A percentile compares a stretch with the other conserved stretches of the same genome.
phyloP scores from a whole-genome alignment of 2,888 invertebrate species.

The Diaphora mendica region DNA sequence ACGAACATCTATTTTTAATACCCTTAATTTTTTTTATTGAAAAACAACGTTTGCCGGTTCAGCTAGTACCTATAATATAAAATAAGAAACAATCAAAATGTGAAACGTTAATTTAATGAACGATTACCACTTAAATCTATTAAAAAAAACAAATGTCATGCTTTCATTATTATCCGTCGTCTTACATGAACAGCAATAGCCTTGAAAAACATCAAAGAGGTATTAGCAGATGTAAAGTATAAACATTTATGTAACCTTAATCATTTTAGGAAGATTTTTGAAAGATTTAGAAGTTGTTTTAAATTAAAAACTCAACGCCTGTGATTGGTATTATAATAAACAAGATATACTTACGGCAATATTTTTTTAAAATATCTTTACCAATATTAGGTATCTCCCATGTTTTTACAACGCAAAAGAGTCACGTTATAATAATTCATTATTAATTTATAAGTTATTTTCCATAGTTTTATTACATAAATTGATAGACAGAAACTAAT shows the following conservation, averaged over 20 bases:
- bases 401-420: neutral
- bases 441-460: neutral
- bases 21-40: no score
- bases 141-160: constrained; percentile 7
- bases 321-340: neutral
- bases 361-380: no score
- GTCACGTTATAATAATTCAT: neutral
- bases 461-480: neutral
- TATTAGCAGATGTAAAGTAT: constrained; percentile 36
- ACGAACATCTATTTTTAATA: no score
- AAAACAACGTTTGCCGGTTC: no score
- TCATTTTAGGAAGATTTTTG: constrained; percentile 1
- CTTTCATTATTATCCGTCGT: constrained; percentile 17
- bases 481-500: neutral
- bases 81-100: no score
- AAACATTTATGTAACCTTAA: constrained; percentile 34
- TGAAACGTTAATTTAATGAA: neutral
- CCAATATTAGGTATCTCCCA: no score
- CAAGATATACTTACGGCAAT: no score
- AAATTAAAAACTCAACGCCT: neutral
- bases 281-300: neutral
- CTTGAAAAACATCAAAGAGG: constrained; percentile 56
- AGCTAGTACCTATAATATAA: no score
- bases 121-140: neutral
- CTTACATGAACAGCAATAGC: constrained; percentile 33